A percentile compares a stretch with the other conserved stretches of the same genome.
Evolutionary conservation across 1,140 invertebrate species (phyloP).

Genomic region (Cyphomyrmex costatus): DNA sequence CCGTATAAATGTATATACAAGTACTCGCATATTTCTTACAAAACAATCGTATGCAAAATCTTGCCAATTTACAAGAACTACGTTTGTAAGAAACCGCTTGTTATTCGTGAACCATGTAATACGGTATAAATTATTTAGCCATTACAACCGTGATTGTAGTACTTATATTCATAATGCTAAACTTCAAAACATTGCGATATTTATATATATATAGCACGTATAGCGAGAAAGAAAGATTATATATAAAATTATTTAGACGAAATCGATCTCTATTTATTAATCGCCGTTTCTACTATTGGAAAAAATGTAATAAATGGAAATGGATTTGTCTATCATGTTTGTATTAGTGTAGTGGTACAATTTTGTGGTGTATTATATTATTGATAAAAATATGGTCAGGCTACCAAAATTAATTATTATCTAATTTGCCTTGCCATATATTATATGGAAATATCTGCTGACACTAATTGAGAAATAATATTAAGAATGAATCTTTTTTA

Average conservation of each 20-base stretch:
- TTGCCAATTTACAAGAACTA: conserved; percentile 1
- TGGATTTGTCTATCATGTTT: conserved; percentile 50
- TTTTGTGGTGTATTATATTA: conserved; percentile 18
- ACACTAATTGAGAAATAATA: background rate
- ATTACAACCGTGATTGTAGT: conserved; percentile 23
- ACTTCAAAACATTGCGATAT: conserved; percentile 30
- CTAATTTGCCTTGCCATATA: conserved; percentile 20
- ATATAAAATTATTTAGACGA: conserved; percentile 18
- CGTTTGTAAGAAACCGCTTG: background rate
- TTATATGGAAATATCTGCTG: background rate
- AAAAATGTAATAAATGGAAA: conserved; percentile 58
- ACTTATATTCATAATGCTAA: conserved; percentile 60
- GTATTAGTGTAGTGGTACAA: conserved; percentile 16
- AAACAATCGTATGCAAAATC: conserved; percentile 6
- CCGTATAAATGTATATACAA: background rate
- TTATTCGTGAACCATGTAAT: background rate
- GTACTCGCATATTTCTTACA: background rate
- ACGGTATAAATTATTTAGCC: conserved; percentile 7
- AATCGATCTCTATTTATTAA: conserved; percentile 48
- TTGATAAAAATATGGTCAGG: conserved; percentile 13
- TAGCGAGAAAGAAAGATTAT: conserved; percentile 30
- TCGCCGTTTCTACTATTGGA: background rate
- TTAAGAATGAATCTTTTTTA: background rate
- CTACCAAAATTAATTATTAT: conserved; percentile 9
- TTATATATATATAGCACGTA: conserved; percentile 13